Evolutionary conservation across 2,888 invertebrate genomes (phyloP), one percentile per base, ranked within the genome.

Genomic region (Blera fallax): DNA sequence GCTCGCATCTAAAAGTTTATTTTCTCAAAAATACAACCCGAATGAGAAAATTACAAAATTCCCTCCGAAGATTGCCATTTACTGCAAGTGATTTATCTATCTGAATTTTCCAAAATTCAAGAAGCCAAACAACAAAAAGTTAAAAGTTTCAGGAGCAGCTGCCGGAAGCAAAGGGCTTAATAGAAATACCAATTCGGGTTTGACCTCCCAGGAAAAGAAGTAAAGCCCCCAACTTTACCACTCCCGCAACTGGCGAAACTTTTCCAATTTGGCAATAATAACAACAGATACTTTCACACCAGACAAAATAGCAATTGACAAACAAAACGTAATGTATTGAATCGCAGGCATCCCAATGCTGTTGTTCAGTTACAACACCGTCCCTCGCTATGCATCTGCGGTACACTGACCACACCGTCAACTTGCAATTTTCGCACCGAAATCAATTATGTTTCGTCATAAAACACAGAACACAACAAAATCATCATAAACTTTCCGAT

Each of bases 221-320:
- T 34, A 56, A 50, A 37, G 34, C 32, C 64, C 67, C 37, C 69
- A 10, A 37, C 58, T 37, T 16, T 24, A 24, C 56, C 45, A 34
- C 65, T 43, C 48, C 50, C 34, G 27, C 32, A 43, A 62, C 54
- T 73, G 62, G 43, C 14, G 29, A 87, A 87, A 87, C 77, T 87
- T 87, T 87, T 87, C 77, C 85, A 87, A 87, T 87, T 87, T 87
- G 72, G 77, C 77, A 87, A 87, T 87, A 87, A 87, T 87, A 81
- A 87, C 76, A 87, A 81, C 81, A 87, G 70, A 81, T 81, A 87
- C 81, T 87, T 87, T 77, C 73, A 77, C 81, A 77, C 77, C 50
- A 81, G 62, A 87, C 77, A 72, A 81, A 87, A 81, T 73, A 45
- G 67, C 77, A 77, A 81, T 81, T 87, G 80, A 81, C 79, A 84